phyloP scores from a whole-genome alignment of 2,888 invertebrate genomes.

The Mimas tiliae region DNA sequence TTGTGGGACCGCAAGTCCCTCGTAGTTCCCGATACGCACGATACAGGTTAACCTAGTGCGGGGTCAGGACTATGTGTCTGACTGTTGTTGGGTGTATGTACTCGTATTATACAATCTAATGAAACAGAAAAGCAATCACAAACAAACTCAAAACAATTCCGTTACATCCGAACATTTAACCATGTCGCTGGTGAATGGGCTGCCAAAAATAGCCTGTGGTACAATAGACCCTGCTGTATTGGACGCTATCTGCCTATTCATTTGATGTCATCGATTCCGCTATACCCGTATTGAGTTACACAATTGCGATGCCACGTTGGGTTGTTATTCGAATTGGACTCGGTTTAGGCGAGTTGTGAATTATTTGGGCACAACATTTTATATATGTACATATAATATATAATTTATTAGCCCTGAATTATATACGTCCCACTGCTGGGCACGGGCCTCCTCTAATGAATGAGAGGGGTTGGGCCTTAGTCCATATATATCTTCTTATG shows the following conservation, averaged over 20 bases:
- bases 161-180: conserved; percentile 27
- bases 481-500: too few species aligned
- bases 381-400: too few species aligned
- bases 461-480: too few species aligned
- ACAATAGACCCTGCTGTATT: conserved; percentile 36
- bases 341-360: background rate
- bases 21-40: too few species aligned
- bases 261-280: conserved; percentile 50
- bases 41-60: too few species aligned
- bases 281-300: conserved; percentile 42
- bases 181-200: conserved; percentile 14
- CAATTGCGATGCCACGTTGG: conserved; percentile 29
- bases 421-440: too few species aligned
- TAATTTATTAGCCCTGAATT: too few species aligned
- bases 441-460: too few species aligned
- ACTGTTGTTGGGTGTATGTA: too few species aligned
- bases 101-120: background rate
- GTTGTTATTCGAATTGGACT: background rate
- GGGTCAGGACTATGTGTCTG: too few species aligned
- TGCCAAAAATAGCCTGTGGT: conserved; percentile 26
- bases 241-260: conserved; percentile 48
- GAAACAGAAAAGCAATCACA: background rate
- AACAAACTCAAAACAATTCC: conserved; percentile 24
- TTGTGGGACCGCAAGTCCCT: too few species aligned
- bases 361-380: background rate